Evolutionary conservation across 2,113 vertebrate species (phyloP), one percentile per base, ranked within the genome.

Genomic region (Phylloscopus trochiloides): DNA sequence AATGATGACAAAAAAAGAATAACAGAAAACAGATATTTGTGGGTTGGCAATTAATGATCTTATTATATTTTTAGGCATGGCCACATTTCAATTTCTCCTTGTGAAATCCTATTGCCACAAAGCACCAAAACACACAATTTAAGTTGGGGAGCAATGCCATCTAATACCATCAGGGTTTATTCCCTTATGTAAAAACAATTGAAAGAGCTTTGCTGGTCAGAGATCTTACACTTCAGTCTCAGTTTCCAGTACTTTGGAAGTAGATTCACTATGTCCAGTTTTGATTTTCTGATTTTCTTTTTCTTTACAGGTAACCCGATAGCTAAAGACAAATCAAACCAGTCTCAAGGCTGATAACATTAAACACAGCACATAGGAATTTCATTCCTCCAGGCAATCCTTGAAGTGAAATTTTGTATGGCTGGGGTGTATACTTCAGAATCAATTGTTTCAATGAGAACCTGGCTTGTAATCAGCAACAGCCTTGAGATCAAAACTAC

Each of bases 301-400:
- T 97, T 95, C 78, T 82, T 97, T 97, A 31, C 97, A 99, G 99
- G 98, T 98, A 96, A 98, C 98, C 70, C 96, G 94, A 92, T 97
- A 97, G 94, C 94, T 92, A 95, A 98, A 97, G 96, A 96, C 86
- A 97, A 96, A 94, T 96, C 96, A 96, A 97, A 91, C 82, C 89
- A 79, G 68, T 95, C 89, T 97, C 92, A 94, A 96, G 90, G 83
- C 93, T 95, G 90, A 80, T 91, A 89, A 92, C 40, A 52, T 63
- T 96, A 96, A 96, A 84, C 82, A 59, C 73, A 90, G 59, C 52
- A 85, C 42, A 68, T 1, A 93, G 80, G 95, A 97, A 94, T 95
- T 96, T 94, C 72, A 95, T 94, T 96, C 65, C 82, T 92, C 87
- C 83, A 92, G 82, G 92, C 86, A 94, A 92, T 94, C 82, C 61